Evolutionary conservation across 2,888 invertebrate genomes (phyloP).

Genomic region (Xylota sylvarum): DNA sequence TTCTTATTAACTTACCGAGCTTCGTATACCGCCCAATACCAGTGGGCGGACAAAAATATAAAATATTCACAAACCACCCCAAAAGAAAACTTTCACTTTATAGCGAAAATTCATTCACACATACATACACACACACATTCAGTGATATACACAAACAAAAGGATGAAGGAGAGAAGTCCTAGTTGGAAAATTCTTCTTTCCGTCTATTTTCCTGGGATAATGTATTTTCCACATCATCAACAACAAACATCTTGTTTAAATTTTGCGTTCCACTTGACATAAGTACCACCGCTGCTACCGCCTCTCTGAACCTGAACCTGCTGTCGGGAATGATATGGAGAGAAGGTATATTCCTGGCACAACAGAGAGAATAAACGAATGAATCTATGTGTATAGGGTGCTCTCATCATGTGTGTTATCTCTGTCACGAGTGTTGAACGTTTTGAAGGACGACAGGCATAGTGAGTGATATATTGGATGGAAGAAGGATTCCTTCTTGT

Average conservation of each 20-base stretch:
- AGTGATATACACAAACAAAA: background rate
- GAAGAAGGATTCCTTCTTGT: conserved; percentile 42
- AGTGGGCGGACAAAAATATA: conserved; percentile 14
- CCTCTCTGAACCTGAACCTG: conserved; percentile 27
- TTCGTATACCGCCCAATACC: background rate
- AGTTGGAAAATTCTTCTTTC: conserved; percentile 40
- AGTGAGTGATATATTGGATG: conserved; percentile 36
- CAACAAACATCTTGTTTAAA: conserved; percentile 66
- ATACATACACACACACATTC: background rate
- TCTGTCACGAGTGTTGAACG: conserved; percentile 28
- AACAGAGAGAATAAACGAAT: background rate
- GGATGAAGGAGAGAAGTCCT: background rate
- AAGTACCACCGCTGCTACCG: conserved; percentile 24
- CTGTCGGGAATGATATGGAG: conserved; percentile 12
- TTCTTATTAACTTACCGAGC: conserved; percentile 42
- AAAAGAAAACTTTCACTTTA: conserved; percentile 55
- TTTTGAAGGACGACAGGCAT: conserved; percentile 21
- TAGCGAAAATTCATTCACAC: background rate
- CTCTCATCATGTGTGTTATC: conserved; percentile 11
- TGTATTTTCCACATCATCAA: conserved; percentile 63
- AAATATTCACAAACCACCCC: conserved; percentile 49
- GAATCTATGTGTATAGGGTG: background rate
- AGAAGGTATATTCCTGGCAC: background rate
- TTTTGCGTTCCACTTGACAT: conserved; percentile 60
- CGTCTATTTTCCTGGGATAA: conserved; percentile 56